Percentiles rank a stretch among this genome's conserved stretches.
Conservation (phyloP, 2,797 vertebrate species). For the Cyclura pinguis region DNA sequence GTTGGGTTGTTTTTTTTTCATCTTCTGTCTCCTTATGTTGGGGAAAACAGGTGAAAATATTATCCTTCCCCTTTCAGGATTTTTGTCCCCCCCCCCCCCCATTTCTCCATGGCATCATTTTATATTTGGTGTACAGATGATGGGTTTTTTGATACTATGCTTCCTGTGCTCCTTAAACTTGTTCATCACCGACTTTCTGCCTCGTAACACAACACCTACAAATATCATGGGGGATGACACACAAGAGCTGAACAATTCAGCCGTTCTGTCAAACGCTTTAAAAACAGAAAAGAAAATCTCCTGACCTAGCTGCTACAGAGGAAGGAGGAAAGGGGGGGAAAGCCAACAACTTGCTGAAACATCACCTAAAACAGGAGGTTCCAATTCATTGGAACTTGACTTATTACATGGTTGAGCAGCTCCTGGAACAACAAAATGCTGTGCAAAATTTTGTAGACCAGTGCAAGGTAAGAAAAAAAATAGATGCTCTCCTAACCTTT, state of each 20-base stretch:
- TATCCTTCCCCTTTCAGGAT: accelerated
- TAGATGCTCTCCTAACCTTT: conserved; percentile 53
- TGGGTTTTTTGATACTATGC: neutral
- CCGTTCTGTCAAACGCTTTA: conserved; percentile 57
- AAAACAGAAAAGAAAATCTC: conserved; percentile 37
- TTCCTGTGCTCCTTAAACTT: conserved; percentile 13
- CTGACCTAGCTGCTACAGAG: conserved; percentile 48
- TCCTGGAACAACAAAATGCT: conserved; percentile 61
- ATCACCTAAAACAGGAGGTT: conserved; percentile 59
- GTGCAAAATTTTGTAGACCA: conserved; percentile 50
- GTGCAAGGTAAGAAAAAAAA: conserved; percentile 25
- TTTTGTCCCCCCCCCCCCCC: neutral
- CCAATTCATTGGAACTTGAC: conserved; percentile 57
- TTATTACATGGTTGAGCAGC: conserved; percentile 57
- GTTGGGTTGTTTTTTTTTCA: too few species aligned
- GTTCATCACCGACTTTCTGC: conserved; percentile 51
- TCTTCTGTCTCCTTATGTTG: neutral
- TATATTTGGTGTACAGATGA: conserved; percentile 3
- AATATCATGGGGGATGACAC: conserved; percentile 38
- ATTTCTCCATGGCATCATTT: accelerated
- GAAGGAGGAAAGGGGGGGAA: neutral
- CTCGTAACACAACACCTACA: conserved; percentile 45
- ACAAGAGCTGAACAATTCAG: conserved; percentile 60
- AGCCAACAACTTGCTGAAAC: conserved; percentile 62
- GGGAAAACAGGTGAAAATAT: neutral